These are phyloP conservation scores for Ophiothrix spiculata DNA, from an alignment of 35 echinoderm and acorn worm species.

Conservation along the genomic window DNA sequence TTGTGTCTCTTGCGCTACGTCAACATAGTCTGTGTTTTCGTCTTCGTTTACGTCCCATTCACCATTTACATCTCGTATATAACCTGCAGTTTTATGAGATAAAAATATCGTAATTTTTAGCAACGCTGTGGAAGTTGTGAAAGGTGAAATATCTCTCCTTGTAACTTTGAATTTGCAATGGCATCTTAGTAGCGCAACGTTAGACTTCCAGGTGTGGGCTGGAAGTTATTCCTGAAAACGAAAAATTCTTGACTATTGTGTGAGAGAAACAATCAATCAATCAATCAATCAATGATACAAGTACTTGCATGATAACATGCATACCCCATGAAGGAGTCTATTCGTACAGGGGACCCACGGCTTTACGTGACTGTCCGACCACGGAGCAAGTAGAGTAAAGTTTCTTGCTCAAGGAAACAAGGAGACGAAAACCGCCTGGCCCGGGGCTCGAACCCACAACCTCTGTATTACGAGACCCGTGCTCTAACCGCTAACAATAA, in stretches of 20 bases:
- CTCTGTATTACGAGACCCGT: no score
- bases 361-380: no score
- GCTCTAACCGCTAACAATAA: no score
- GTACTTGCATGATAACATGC: no score
- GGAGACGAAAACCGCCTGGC: no score
- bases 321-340: no score
- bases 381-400: no score
- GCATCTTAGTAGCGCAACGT: not conserved
- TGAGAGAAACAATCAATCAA: not conserved
- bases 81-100: constrained; percentile 48
- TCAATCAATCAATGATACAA: no score
- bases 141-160: not conserved
- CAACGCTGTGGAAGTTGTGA: not conserved
- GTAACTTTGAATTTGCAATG: not conserved
- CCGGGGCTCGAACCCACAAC: no score
- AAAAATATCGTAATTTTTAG: not conserved
- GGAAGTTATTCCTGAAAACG: not conserved
- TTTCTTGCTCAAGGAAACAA: no score
- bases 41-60: constrained; percentile 41
- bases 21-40: constrained; percentile 16
- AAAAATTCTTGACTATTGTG: not conserved
- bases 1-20: constrained; percentile 32
- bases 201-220: not conserved
- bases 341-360: no score
- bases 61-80: constrained; percentile 80